Conservation (phyloP, 2,113 vertebrate genomes). For the Balaeniceps rex region DNA sequence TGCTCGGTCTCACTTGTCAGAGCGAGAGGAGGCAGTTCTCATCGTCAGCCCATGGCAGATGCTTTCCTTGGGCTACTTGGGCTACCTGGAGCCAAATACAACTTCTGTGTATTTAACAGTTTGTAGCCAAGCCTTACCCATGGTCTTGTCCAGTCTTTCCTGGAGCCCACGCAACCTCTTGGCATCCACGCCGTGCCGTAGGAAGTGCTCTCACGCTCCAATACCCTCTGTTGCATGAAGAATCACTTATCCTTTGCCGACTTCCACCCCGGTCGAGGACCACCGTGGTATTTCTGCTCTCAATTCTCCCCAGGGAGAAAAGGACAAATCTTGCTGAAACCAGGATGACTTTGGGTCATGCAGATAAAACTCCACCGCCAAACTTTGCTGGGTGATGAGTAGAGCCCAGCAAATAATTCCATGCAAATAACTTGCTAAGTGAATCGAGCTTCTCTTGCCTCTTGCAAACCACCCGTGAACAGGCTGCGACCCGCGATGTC, state of each 20-base stretch:
- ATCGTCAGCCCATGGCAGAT: accelerated
- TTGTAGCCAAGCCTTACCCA: neutral
- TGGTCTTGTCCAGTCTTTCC: neutral
- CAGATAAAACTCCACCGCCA: neutral
- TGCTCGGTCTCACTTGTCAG: neutral
- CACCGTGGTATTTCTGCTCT: neutral
- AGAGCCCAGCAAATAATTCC: neutral
- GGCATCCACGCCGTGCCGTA: accelerated
- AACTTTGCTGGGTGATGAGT: neutral
- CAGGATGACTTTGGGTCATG: neutral
- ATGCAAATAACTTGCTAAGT: neutral
- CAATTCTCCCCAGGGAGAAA: neutral
- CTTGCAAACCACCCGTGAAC: neutral
- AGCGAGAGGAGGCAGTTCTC: neutral
- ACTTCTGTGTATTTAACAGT: neutral
- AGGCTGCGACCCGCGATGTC: accelerated
- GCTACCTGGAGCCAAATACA: neutral
- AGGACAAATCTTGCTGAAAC: neutral
- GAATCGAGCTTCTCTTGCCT: neutral
- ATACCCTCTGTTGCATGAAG: accelerated
- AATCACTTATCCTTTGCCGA: neutral
- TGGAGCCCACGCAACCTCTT: neutral
- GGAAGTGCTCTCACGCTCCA: accelerated
- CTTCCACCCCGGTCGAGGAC: accelerated
- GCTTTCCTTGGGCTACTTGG: neutral